These are phyloP conservation scores for Platorchestia sp. DNA, from an alignment of 1,140 invertebrate species.

Conservation along the genomic window DNA sequence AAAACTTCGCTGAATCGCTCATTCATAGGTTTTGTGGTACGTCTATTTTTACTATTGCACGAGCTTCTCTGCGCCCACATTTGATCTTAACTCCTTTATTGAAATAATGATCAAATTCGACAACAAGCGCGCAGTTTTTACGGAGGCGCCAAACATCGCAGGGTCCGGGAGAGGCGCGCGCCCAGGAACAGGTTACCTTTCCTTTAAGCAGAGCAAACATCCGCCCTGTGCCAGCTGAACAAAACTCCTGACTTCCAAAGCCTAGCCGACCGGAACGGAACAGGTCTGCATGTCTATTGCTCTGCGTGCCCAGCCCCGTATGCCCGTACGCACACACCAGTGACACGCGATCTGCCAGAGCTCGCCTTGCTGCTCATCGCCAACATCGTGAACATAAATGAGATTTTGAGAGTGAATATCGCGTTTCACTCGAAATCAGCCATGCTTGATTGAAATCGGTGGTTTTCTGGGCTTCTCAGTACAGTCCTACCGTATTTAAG, in stretches of 20 bases:
- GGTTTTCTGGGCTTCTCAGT: too few relatives aligned
- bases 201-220: slow-evolving; percentile 12
- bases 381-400: too few relatives aligned
- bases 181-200: slow-evolving; percentile 5
- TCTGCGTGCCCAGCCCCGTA: not conserved
- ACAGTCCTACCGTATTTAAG: too few relatives aligned
- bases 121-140: not conserved
- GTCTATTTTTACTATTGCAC: not conserved
- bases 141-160: not conserved
- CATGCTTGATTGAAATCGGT: too few relatives aligned
- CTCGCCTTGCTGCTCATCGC: not conserved
- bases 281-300: not conserved
- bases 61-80: not conserved
- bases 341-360: not conserved
- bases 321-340: not conserved
- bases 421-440: too few relatives aligned
- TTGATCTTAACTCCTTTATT: not conserved
- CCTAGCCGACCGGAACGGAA: slow-evolving; percentile 7
- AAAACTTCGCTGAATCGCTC: not conserved
- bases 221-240: not conserved
- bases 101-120: not conserved
- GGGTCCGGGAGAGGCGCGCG: not conserved
- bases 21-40: not conserved
- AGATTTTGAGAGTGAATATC: too few relatives aligned
- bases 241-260: slow-evolving; percentile 29